phyloP scores from a whole-genome alignment of 2,888 invertebrate species.

The Campoplex capitator region DNA sequence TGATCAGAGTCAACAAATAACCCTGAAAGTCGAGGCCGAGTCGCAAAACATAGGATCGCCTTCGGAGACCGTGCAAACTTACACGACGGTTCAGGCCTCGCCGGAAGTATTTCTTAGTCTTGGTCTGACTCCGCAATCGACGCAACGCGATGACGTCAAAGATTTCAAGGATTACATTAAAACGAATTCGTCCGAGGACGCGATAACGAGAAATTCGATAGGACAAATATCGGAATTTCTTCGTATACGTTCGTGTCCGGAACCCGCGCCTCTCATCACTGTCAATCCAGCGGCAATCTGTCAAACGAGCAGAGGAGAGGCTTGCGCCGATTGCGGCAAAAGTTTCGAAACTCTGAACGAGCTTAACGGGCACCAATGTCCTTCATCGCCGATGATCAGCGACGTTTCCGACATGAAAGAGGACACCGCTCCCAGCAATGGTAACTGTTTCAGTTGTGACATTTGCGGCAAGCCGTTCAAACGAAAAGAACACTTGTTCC shows the following conservation, averaged over 20 bases:
- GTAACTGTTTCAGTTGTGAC: slow-evolving; percentile 85
- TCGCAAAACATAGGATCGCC: slow-evolving; percentile 77
- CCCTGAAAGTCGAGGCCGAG: slow-evolving; percentile 79
- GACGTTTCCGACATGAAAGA: slow-evolving; percentile 77
- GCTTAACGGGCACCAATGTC: slow-evolving; percentile 78
- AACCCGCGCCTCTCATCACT: slow-evolving; percentile 79
- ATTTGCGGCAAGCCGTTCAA: slow-evolving; percentile 89
- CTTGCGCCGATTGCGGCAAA: slow-evolving; percentile 83
- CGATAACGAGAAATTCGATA: slow-evolving; percentile 80
- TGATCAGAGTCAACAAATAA: slow-evolving; percentile 78
- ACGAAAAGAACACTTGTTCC: slow-evolving; percentile 89
- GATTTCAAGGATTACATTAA: slow-evolving; percentile 81
- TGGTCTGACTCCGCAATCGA: slow-evolving; percentile 75
- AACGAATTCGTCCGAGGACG: slow-evolving; percentile 76
- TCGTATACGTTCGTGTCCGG: slow-evolving; percentile 80
- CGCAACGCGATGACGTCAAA: slow-evolving; percentile 79
- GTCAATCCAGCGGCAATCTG: slow-evolving; percentile 82
- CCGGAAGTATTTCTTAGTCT: slow-evolving; percentile 82
- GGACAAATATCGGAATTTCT: slow-evolving; percentile 83
- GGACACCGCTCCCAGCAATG: slow-evolving; percentile 64
- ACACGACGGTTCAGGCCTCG: slow-evolving; percentile 79
- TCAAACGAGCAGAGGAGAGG: slow-evolving; percentile 71
- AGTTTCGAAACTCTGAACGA: slow-evolving; percentile 78
- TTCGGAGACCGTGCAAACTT: slow-evolving; percentile 78
- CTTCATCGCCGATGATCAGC: slow-evolving; percentile 72